Percentiles rank a stretch among this genome's conserved stretches.
phyloP scores from a whole-genome alignment of 2,888 invertebrate genomes.

The Neocrepidodera transversa region DNA sequence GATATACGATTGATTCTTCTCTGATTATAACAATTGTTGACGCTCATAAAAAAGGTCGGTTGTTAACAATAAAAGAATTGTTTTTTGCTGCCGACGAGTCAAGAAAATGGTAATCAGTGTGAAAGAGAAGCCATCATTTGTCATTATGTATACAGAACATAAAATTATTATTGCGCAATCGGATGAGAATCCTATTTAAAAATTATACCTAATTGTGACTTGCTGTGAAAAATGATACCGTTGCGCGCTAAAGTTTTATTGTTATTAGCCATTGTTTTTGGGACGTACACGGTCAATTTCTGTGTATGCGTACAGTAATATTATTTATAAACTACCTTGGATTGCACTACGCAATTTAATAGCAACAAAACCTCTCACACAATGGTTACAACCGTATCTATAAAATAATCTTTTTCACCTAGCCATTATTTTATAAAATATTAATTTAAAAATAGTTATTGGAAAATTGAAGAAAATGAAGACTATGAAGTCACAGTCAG shows the following conservation, averaged over 20 bases:
- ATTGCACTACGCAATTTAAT: conserved; percentile 37
- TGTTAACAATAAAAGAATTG: too few species aligned
- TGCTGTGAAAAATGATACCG: conserved; percentile 40
- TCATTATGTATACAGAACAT: conserved; percentile 34
- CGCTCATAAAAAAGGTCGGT: too few species aligned
- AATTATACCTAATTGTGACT: conserved; percentile 35
- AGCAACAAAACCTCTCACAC: conserved; percentile 34
- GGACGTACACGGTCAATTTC: conserved; percentile 30
- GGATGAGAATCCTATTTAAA: conserved; percentile 37
- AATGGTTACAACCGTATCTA: conserved; percentile 25
- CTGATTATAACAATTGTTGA: too few species aligned
- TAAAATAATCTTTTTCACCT: conserved; percentile 20
- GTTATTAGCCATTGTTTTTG: conserved; percentile 40
- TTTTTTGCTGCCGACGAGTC: background rate
- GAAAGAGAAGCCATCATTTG: conserved; percentile 33
- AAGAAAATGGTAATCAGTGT: conserved; percentile 21
- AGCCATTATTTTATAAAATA: conserved; percentile 7
- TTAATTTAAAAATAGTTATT: conserved; percentile 5
- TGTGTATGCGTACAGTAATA: conserved; percentile 32
- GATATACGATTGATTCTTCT: too few species aligned
- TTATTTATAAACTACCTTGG: conserved; percentile 34
- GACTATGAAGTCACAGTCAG: background rate
- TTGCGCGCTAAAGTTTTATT: conserved; percentile 37
- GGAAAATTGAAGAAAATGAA: too few species aligned
- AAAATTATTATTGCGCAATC: conserved; percentile 34